Evolutionary conservation across 2,113 vertebrate genomes (phyloP), one percentile per base, ranked within the genome.

Genomic region (Chaenocephalus aceratus): DNA sequence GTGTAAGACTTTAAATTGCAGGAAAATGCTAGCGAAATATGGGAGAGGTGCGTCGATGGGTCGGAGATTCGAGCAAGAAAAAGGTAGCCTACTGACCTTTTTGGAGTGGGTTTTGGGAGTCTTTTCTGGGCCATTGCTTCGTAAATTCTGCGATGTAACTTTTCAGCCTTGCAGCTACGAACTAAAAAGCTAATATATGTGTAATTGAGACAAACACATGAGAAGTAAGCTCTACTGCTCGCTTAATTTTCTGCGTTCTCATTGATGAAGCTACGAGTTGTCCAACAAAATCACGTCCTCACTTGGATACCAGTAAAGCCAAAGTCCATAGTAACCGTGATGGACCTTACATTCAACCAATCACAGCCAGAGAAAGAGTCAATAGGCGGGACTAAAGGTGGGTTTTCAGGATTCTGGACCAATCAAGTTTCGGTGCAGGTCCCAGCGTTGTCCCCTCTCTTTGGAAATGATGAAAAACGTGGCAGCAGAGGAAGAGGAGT

Each of bases 401-500:
- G 60, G 10, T 0, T 18, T 7, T 41, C 36, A 41, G 36, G 36
- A 41, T 49, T 0, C 0, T 1, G 0, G 14, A 56, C 91, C 87
- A 93, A 91, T 93, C 68, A 26, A 4, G 10, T 72, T 12, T 1
- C 14, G 12, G 65, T 1, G 14, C 23, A 45, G 21, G 62, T 76
- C 75, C 73, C 26, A 16, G 53, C 5, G 10, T 69, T 54, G 12
- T n/a, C n/a, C n/a, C n/a, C n/a, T 8, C 5, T 53, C 74, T 75
- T 59, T 82, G 83, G 79, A 86, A 73, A 75, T 41, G 36, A 41
- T 41, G 36, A 86, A 87, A 88, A 87, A 92, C 90, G 91, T 92
- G 91, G 84, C 90, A 89, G 76, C 68, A 26, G 53, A 44, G 8
- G 61, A 72, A 72, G 36, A 75, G 7, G 84, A 89, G 80, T 66